Base-by-base conservation (phyloP, 2,888 invertebrate species). In the Nomada ferruginata region DNA sequence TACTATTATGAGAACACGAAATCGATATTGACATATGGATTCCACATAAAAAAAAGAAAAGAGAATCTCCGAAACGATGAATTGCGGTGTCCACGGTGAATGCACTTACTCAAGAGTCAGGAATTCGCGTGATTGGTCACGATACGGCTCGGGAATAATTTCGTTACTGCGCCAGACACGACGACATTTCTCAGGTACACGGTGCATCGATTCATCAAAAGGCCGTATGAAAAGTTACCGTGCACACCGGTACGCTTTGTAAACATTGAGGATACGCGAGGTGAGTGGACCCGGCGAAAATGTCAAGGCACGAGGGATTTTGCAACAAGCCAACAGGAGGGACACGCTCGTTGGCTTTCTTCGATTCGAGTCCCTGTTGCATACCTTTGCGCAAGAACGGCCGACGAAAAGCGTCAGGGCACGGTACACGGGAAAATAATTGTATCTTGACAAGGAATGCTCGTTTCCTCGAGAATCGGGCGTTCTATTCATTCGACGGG, bases 221-320 rank as follows among this genome's bases (percentile, higher is more conserved):
- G 83, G 85, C 84, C 87, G 84, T 85, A 84, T 86, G 85, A 85
- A 83, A 89, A 89, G 78, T 71, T 82, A 78, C 63, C 83, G 66
- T 77, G 78, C 59, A 57, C 70, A 63, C 63, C 74, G 64, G 72
- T 70, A 66, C 70, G 70, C 70, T 69, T 76, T 55, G 80, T 81
- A 82, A 85, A 87, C 82, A 85, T 79, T 76, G 76, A 74, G 82
- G 87, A 82, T 83, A 80, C 78, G 80, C 82, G 79, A 87, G 87
- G 90, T 90, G 85, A 89, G 83, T 82, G 89, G 86, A 90, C 80
- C 77, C 82, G 36, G 83, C 72, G 74, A 91, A 73, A 91, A 91
- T 91, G 90, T 91, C 91, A 91, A 90, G 91, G 90, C 87, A 70
- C 75, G 66, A 65, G 23, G 66, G 82, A 76, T 89, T 90, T 90